Evolutionary conservation across 2,113 vertebrate genomes (phyloP).

Genomic region (Cyanoderma ruficeps): DNA sequence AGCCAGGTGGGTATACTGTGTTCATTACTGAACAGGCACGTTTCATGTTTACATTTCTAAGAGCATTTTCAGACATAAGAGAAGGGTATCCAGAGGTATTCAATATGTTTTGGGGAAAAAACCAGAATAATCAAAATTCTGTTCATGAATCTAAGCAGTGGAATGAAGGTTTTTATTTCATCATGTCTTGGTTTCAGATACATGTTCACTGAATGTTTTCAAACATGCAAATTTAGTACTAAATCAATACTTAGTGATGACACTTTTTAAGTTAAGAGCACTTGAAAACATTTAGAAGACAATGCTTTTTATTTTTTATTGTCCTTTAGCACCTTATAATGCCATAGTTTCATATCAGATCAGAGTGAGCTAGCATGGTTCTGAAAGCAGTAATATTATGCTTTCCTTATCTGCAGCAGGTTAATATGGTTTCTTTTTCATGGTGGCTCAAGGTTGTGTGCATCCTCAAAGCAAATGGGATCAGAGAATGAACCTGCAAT

Average conservation of each 20-base stretch:
- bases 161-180: neutral
- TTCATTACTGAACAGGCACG: neutral
- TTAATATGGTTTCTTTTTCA: neutral
- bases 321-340: neutral
- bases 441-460: neutral
- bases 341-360: neutral
- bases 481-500: neutral
- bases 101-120: neutral
- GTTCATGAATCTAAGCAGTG: neutral
- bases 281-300: neutral
- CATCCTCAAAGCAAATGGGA: neutral
- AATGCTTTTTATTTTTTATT: neutral
- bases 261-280: neutral
- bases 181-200: neutral
- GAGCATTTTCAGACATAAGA: neutral
- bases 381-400: neutral
- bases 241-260: neutral
- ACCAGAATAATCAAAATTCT: neutral
- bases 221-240: neutral
- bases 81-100: neutral
- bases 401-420: neutral
- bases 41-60: neutral
- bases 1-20: conserved; percentile 80
- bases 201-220: neutral
- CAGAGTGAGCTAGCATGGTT: neutral